Base-by-base conservation (phyloP, 2,113 vertebrate species). In the Dasyurus viverrinus region DNA sequence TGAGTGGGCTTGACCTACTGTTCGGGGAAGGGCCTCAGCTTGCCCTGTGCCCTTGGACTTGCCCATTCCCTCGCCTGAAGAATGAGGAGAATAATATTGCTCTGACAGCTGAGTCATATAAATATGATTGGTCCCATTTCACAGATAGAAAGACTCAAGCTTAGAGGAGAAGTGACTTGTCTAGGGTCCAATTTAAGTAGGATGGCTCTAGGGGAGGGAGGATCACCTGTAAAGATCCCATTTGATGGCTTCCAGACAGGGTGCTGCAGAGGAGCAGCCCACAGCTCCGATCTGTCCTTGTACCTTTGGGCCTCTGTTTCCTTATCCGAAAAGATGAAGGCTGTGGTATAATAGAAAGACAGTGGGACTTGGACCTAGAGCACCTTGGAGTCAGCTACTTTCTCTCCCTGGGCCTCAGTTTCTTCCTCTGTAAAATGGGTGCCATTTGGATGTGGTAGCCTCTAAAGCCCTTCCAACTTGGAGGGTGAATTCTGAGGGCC, bases 1-100 rank as follows among this genome's bases (percentile, higher is more conserved):
- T 99, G 96, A 98, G 97, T 97, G 0, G 36, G 0, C n/a, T 84
- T 84, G 68, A 90, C 24, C 6, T 53, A 0, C 36, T 10, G 46
- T 48, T 53, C 36, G 2, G 0, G 57, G 89, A 14, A 46, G 92
- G 91, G 53, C 36, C 42, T 93, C 23, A 68, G 57, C 57, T 60
- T 22, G 12, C 36, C 25, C 2, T 42, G 16, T 76, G 4, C 36
- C 30, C 19, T 84, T 22, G 68, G n/a, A 42, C 68, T 84, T 84
- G 68, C 36, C 68, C 6, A 3, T 42, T 23, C 42, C n/a, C 68
- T 84, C n/a, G 42, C 68, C 68, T 84, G 68, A 23, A 84, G 23
- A 42, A 84, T 22, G 68, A n/a, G n/a, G 68, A 8, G 36, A 23
- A 84, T 42, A n/a, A 16, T n/a, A 3, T 11, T 36, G 24, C 50